These are phyloP conservation scores for Beroe ovata DNA, from an alignment of 37 sponge, comb jelly and placozoan species.

Conservation along the genomic window DNA sequence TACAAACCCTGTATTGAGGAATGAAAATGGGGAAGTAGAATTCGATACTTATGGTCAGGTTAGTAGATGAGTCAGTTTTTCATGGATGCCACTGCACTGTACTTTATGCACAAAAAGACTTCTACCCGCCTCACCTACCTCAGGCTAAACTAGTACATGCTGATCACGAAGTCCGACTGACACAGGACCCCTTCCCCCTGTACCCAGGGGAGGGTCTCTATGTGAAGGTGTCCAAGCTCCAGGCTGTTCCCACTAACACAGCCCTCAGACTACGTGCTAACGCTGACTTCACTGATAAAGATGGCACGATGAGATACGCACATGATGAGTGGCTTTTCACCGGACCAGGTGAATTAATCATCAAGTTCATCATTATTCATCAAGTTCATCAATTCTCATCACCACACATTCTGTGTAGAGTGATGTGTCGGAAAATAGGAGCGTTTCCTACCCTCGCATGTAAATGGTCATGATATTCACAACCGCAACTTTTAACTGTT, in stretches of 20 bases:
- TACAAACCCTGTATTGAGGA: constrained; percentile 91
- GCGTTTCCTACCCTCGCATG: too few species aligned
- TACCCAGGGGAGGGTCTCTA: constrained; percentile 94
- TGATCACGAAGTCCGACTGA: constrained; percentile 92
- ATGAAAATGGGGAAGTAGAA: constrained; percentile 75
- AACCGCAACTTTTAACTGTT: too few species aligned
- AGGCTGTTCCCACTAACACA: constrained; percentile 93
- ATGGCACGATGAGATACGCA: constrained; percentile 81
- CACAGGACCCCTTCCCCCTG: constrained; percentile 98
- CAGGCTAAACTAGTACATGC: constrained; percentile 90
- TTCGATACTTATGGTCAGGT: constrained; percentile 85
- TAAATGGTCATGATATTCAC: too few species aligned
- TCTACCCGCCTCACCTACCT: background rate
- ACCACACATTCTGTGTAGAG: too few species aligned
- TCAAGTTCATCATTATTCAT: too few species aligned
- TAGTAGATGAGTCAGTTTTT: background rate
- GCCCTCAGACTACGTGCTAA: constrained; percentile 91
- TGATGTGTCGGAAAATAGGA: too few species aligned
- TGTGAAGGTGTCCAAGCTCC: constrained; percentile 81
- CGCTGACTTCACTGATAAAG: constrained; percentile 88
- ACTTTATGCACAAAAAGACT: too few species aligned
- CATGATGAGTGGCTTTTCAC: constrained; percentile 99
- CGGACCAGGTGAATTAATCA: constrained; percentile 90
- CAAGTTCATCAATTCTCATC: too few species aligned
- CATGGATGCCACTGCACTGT: too few species aligned